phyloP scores from a whole-genome alignment of 2,888 invertebrate genomes.

The Latheticus oryzae region DNA sequence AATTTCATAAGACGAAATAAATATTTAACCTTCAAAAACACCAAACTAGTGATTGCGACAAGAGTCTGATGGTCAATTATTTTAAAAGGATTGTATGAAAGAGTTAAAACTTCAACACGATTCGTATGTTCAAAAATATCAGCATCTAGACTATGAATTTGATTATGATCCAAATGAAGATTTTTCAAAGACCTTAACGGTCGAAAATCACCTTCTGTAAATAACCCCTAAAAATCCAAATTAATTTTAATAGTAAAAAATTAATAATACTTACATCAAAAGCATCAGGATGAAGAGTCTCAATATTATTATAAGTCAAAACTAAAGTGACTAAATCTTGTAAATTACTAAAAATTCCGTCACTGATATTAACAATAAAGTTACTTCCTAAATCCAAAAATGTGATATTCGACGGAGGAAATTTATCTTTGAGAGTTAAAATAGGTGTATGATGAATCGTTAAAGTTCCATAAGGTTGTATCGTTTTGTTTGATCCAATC shows the following conservation, averaged over 20 bases:
- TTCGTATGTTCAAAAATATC: conserved; percentile 81
- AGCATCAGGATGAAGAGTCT: conserved; percentile 71
- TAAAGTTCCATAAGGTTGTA: conserved; percentile 45
- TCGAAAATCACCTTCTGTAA: conserved; percentile 69
- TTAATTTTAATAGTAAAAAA: conserved; percentile 11
- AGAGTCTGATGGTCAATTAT: conserved; percentile 74
- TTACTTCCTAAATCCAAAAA: conserved; percentile 74
- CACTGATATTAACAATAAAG: conserved; percentile 72
- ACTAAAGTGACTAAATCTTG: conserved; percentile 74
- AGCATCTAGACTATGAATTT: conserved; percentile 75
- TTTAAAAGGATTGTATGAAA: conserved; percentile 81
- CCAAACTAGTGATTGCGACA: conserved; percentile 75
- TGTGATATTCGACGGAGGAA: conserved; percentile 68
- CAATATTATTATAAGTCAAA: conserved; percentile 77
- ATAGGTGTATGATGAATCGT: conserved; percentile 48
- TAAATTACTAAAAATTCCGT: conserved; percentile 73
- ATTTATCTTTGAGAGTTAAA: conserved; percentile 50
- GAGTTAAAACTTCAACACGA: conserved; percentile 74
- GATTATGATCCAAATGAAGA: conserved; percentile 77
- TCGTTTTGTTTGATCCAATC: conserved; percentile 52
- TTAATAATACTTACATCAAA: conserved; percentile 72
- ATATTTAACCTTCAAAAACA: conserved; percentile 75
- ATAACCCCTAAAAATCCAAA: conserved; percentile 69
- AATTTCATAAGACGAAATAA: conserved; percentile 9
- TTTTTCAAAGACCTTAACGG: conserved; percentile 71